Base-by-base conservation (phyloP, 2,888 invertebrate species). In the Torymus auratus region DNA sequence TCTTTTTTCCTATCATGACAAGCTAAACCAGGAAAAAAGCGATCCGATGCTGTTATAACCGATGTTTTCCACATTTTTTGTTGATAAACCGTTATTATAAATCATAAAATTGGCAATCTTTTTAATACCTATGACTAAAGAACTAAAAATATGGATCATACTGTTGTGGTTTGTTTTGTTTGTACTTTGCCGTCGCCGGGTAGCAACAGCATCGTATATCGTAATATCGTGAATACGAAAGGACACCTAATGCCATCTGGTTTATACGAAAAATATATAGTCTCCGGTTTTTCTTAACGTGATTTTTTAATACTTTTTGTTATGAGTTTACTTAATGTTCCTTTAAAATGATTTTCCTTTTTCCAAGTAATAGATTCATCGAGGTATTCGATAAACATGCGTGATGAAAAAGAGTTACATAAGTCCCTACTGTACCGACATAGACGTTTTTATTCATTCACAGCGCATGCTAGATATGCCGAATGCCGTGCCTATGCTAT, bases 11-110 rank as follows among this genome's bases (percentile, higher is more conserved):
- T 86, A 82, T 88, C 85, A 83, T 88, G 88, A 74, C 91, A 89
- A 7, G 89, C 88, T 58, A 92, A 85, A 14, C 92, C 92, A 2
- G 92, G 92, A 87, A 93, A 92, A 81, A 93, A 90, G 83, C 89
- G 90, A 84, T 92, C 91, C 3, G 92, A 92, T 20, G 92, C 89
- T 15, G 87, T 88, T 10, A 91, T 88, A 1, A 92, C 91, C 53
- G 89, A 90, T 77, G 90, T 88, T 85, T 90, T 92, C 92, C 92
- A 92, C 86, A 88, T 87, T 56, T 82, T 81, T 65, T 4, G 55
- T 61, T 41, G 20, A 17, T 28, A 50, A 62, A 61, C 55, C 0
- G 13, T 69, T 23, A 62, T 13, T 5, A 41, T 2, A 12, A 58
- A 10, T 62, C 14, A 2, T 17, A 17, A 53, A 13, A 41, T 41